Base-by-base conservation (phyloP, 2,888 invertebrate genomes). In the Xestobium rufovillosum region DNA sequence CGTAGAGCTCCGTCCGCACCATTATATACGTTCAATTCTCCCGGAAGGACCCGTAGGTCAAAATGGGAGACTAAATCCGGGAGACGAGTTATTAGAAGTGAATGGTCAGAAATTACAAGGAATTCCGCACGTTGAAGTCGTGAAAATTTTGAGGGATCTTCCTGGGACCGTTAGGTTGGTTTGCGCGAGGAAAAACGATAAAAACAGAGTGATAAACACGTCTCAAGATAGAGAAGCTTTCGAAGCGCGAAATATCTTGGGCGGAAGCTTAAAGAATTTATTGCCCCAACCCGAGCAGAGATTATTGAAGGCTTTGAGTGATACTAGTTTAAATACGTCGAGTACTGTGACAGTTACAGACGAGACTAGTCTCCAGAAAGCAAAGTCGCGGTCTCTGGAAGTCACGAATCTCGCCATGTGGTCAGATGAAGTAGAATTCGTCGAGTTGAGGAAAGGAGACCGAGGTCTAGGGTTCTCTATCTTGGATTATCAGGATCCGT, bases 391-490 rank as follows among this genome's bases (percentile, higher is more conserved):
- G 33, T 96, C 96, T 2, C 68, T 97, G 47, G 97, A 97, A 71
- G 92, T 91, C 49, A 90, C 92, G 2, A 92, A 94, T 8, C 68
- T 97, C 55, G 96, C 96, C 26, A 87, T 96, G 80, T 98, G 97
- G 97, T 89, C 87, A 56, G 86, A 85, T 44, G 90, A 91, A 56
- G 84, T 95, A 43, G 88, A 94, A 52, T 81, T 87, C 54, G 84
- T 98, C 45, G 83, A 91, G 62, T 76, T 98, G 45, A 73, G 81
- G 39, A 98, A 98, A 71, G 90, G 89, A 49, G 94, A 95, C 59
- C 80, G 89, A 55, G 98, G 98, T 34, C 80, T 99, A 43, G 98
- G 98, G 44, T 98, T 98, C 73, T 95, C 95, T 50, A 94, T 98
- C 58, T 75, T 98, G 46, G 98, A 92, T 69, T 92, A 92, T 68